phyloP scores from a whole-genome alignment of 2,888 invertebrate genomes.

The Halocaridina rubra region DNA sequence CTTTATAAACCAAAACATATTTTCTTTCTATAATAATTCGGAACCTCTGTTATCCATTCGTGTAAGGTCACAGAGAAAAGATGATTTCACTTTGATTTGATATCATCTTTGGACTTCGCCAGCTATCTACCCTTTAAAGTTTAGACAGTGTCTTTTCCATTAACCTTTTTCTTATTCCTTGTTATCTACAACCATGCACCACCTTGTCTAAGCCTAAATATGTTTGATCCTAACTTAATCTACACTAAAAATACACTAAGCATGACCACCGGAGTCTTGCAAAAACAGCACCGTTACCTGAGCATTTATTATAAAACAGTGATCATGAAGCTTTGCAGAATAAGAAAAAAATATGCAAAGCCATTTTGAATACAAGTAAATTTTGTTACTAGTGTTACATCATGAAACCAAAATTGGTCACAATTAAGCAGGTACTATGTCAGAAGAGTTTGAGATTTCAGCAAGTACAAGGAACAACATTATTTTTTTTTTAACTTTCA shows the following conservation, averaged over 20 bases:
- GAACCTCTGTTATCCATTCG: no score
- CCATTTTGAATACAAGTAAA: no score
- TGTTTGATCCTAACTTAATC: neutral
- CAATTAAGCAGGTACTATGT: neutral
- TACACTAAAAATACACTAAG: neutral
- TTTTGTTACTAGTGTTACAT: no score
- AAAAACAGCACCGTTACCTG: neutral
- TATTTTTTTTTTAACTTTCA: neutral
- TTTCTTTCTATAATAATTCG: no score
- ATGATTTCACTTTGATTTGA: no score
- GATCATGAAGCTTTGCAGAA: neutral
- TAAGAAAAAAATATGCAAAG: no score
- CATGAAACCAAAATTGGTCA: neutral
- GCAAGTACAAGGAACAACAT: neutral
- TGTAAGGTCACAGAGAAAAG: no score
- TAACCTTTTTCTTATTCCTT: neutral
- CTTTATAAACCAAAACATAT: no score
- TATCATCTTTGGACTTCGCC: no score
- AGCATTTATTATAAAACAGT: neutral
- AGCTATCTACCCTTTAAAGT: no score
- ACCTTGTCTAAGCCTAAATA: neutral
- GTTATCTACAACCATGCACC: neutral
- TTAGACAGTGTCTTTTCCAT: neutral
- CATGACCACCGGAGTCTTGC: neutral
- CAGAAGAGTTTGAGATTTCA: neutral